Evolutionary conservation across 2,113 vertebrate genomes (phyloP), one percentile per base, ranked within the genome.

Genomic region (Aepyceros melampus): DNA sequence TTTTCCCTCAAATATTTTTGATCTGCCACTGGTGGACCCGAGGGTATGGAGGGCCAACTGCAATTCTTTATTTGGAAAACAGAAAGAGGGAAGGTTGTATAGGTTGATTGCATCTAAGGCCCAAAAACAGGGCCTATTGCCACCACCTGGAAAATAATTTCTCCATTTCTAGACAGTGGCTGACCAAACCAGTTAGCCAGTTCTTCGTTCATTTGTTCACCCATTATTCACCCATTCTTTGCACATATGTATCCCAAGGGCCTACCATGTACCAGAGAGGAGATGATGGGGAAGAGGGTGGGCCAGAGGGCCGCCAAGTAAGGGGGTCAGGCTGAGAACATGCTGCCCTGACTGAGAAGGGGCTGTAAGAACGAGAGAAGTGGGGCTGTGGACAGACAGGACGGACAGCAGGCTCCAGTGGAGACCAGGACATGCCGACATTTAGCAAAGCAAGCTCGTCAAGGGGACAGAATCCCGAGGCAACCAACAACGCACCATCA

Each of bases 401-500:
- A 23, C 3, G 3, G 33, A 7, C 5, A n/a, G 36, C 13, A 6
- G 64, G 31, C 27, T 64, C 17, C 9, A 1, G 23, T 76, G 81
- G 60, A 86, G 12, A 13, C 17, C 58, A 76, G 71, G 64, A 17
- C 45, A 9, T 0, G 4, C 19, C 3, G 7, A 47, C 74, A 5
- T 60, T 71, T 55, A 85, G 43, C 76, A 27, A 8, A 40, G 14
- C 29, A 78, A 71, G 84, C 53, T 87, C 55, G 2, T n/a, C 0
- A 0, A 74, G 31, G 74, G 79, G 78, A 62, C 60, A 33, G 14
- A 64, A 31, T 31, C 31, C 33, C 40, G 21, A 87, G 58, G 45
- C n/a, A 9, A 2, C 31, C 45, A 56, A 0, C 29, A n/a, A 6
- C 0, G 0, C 11, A 0, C 23, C 4, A 1, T 7, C 16, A 2